Conservation (phyloP, 2,113 vertebrate genomes). For the Vireo altiloquus region DNA sequence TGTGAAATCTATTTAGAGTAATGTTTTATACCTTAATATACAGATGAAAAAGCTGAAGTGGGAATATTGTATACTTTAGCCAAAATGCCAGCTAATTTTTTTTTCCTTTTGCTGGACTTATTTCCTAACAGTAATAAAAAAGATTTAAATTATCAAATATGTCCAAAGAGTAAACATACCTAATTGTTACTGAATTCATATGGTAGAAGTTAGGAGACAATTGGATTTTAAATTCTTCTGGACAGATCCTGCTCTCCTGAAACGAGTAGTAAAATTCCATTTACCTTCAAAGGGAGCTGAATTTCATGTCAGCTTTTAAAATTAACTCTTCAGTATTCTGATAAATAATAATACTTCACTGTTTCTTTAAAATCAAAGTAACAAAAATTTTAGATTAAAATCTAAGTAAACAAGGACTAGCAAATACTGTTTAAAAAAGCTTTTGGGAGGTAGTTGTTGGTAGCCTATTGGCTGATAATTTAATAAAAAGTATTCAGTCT, state of each 20-base stretch:
- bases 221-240: not conserved
- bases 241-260: not conserved
- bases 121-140: not conserved
- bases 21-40: not conserved
- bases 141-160: not conserved
- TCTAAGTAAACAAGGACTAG: not conserved
- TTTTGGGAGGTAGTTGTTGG: conserved; percentile 2
- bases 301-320: not conserved
- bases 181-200: not conserved
- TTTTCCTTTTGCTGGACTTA: not conserved
- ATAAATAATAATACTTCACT: not conserved
- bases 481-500: not conserved
- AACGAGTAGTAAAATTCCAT: not conserved
- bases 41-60: not conserved
- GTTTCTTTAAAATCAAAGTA: not conserved
- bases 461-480: not conserved
- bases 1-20: conserved; percentile 13
- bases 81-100: not conserved
- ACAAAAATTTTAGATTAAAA: not conserved
- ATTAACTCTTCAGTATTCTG: not conserved
- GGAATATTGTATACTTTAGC: not conserved
- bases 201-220: not conserved
- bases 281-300: not conserved
- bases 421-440: not conserved
- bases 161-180: not conserved